phyloP scores from a whole-genome alignment of 2,797 vertebrate genomes.

The Orestias chungarensis region DNA sequence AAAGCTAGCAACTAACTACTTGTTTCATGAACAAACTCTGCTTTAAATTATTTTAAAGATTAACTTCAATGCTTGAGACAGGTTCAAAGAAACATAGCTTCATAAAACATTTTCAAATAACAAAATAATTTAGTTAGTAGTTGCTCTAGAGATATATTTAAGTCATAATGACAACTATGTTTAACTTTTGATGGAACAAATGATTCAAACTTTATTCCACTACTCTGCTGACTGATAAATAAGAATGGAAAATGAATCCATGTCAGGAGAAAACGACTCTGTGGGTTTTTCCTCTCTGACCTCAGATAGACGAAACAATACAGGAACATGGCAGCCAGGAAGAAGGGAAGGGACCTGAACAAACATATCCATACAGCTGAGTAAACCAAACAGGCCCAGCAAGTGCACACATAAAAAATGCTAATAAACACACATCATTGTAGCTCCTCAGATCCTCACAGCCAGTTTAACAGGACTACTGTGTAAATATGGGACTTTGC shows the following conservation, averaged over 20 bases:
- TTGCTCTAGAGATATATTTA: background rate
- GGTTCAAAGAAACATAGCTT: background rate
- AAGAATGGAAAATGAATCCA: constrained; percentile 5
- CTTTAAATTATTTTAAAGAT: background rate
- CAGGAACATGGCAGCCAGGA: constrained; percentile 27
- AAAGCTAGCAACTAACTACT: background rate
- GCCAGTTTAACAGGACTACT: constrained; percentile 49
- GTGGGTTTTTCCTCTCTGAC: constrained; percentile 44
- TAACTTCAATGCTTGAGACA: background rate
- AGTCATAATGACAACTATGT: background rate
- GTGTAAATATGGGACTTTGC: background rate
- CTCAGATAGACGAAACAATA: constrained; percentile 40
- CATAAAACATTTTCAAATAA: background rate
- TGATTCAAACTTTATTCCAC: background rate
- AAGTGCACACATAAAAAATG: constrained; percentile 19
- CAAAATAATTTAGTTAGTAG: background rate
- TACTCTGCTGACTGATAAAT: background rate
- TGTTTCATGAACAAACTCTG: background rate
- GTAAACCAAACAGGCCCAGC: constrained; percentile 54
- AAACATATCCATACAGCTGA: constrained; percentile 71
- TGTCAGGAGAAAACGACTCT: background rate
- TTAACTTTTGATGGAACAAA: background rate
- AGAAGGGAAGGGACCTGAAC: constrained; percentile 61
- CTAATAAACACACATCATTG: constrained; percentile 16
- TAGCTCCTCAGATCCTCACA: constrained; percentile 4